Percentiles rank a stretch among this genome's conserved stretches.
Evolutionary conservation across 92 coral and sea anemone genomes (phyloP).

Genomic region (Blastomussa wellsi): DNA sequence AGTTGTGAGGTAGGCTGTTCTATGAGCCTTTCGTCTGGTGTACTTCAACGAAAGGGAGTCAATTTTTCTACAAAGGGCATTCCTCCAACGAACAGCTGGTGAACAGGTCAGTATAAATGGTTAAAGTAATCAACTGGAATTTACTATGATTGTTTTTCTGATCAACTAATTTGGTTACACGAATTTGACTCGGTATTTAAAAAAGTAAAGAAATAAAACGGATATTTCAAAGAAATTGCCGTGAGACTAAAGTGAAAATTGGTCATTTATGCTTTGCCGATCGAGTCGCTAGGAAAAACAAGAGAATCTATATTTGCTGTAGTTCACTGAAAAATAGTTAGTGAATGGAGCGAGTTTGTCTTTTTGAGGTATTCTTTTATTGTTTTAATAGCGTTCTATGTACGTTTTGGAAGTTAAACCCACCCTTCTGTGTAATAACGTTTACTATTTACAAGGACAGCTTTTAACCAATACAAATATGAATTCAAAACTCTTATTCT

Average conservation of each 20-base stretch:
- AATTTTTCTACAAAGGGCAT: not conserved
- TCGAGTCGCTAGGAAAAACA: not conserved
- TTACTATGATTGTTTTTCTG: not conserved
- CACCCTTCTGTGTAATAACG: not conserved
- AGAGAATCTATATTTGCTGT: not conserved
- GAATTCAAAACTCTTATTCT: not conserved
- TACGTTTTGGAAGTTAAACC: not conserved
- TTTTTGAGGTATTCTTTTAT: not conserved
- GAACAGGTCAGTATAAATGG: not conserved
- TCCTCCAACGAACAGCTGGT: not conserved
- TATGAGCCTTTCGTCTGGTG: not conserved
- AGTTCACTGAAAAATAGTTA: not conserved
- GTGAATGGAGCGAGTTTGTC: not conserved
- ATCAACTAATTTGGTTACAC: not conserved
- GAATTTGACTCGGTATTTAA: not conserved
- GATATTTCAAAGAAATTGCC: not conserved
- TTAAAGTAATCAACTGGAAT: not conserved
- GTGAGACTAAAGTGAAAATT: not conserved
- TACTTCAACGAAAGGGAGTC: not conserved
- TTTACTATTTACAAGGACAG: not conserved
- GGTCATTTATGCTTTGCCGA: not conserved
- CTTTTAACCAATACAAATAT: not conserved
- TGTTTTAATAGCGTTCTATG: not conserved
- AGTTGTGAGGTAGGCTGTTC: not conserved
- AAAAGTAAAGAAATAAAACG: not conserved